A percentile compares a stretch with the other conserved stretches of the same genome.
These are phyloP conservation scores for Pachydiplax longipennis DNA, from an alignment of 2,888 invertebrate genomes.

Conservation along the genomic window DNA sequence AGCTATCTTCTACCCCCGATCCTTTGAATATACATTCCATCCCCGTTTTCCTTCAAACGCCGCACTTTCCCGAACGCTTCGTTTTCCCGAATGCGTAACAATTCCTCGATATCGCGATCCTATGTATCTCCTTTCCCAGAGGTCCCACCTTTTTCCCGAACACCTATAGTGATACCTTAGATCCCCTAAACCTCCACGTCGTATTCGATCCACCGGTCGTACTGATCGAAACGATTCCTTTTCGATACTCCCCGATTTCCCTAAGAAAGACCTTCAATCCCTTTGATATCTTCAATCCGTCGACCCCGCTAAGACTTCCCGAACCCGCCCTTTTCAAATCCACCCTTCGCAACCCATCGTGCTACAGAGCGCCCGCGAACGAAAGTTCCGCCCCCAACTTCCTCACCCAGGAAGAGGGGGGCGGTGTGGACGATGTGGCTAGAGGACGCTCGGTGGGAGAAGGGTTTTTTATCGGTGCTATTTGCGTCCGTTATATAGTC, in stretches of 20 bases:
- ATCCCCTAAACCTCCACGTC: background rate
- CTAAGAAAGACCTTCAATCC: constrained; percentile 3
- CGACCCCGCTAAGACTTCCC: background rate
- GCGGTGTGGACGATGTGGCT: background rate
- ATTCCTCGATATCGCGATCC: background rate
- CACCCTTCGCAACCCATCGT: background rate
- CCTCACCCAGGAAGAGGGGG: background rate
- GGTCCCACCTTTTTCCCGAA: background rate
- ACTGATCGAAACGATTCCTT: background rate
- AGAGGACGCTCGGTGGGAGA: background rate
- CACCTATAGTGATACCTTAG: background rate
- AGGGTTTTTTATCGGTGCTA: constrained; percentile 36
- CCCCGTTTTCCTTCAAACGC: background rate
- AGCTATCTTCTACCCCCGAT: background rate
- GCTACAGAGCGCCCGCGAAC: background rate
- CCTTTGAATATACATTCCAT: background rate
- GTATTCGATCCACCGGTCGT: background rate
- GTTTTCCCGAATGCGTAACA: background rate
- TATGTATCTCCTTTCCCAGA: background rate
- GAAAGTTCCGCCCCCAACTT: background rate
- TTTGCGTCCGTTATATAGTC: constrained; percentile 40
- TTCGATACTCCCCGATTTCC: background rate
- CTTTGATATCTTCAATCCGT: background rate
- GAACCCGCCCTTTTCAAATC: background rate
- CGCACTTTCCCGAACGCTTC: background rate